phyloP scores from a whole-genome alignment of 2,797 vertebrate species.

The Alectoris magna region DNA sequence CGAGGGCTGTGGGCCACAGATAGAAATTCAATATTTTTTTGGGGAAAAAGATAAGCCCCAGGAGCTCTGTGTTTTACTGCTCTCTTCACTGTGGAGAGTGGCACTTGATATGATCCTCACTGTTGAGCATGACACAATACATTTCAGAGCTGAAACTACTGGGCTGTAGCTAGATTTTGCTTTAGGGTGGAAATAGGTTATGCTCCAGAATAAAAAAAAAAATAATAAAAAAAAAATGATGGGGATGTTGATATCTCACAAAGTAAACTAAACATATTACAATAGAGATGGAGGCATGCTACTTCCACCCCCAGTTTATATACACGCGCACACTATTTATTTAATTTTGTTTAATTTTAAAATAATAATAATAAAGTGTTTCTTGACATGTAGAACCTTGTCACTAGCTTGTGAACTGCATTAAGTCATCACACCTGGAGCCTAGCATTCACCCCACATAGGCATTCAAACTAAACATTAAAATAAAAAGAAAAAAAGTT shows the following conservation, averaged over 20 bases:
- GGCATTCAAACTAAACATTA: not conserved
- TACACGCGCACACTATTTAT: not conserved
- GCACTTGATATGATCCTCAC: slow-evolving; percentile 59
- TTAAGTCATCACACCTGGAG: slow-evolving; percentile 26
- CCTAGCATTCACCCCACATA: not conserved
- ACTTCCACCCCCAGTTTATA: not conserved
- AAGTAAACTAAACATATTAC: slow-evolving; percentile 42
- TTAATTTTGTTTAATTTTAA: slow-evolving; percentile 16
- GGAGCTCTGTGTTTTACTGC: slow-evolving; percentile 66
- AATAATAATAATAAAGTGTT: slow-evolving; percentile 34
- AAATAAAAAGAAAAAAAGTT: not conserved
- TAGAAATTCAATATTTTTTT: slow-evolving; percentile 65
- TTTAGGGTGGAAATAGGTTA: slow-evolving; percentile 59
- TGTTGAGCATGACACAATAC: slow-evolving; percentile 52
- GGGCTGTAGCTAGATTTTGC: slow-evolving; percentile 66
- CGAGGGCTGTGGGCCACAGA: slow-evolving; percentile 13
- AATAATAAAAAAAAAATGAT: not conserved
- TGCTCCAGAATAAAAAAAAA: slow-evolving; percentile 34
- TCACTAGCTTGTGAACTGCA: not conserved
- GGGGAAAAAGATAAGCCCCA: slow-evolving; percentile 59
- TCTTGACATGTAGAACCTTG: not conserved
- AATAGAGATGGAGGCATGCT: slow-evolving; percentile 9
- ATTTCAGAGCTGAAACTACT: slow-evolving; percentile 59
- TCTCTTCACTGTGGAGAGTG: slow-evolving; percentile 65
- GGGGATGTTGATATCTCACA: slow-evolving; percentile 9